A percentile compares a stretch with the other conserved stretches of the same genome.
Conservation (phyloP, 2,888 invertebrate species). For the Limnephilus auricula region DNA sequence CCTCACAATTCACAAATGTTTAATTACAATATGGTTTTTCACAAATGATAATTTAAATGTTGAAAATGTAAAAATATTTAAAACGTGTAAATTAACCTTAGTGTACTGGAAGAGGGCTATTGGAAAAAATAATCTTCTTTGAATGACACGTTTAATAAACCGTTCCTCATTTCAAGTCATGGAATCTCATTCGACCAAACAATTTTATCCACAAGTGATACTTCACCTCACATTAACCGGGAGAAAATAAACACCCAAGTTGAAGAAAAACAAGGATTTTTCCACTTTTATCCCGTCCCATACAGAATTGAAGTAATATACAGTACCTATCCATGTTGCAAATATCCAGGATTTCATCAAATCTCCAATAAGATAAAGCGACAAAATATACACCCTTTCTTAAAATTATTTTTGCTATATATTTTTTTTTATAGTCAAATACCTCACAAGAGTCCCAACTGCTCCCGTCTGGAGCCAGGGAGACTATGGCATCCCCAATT, state of each 20-base stretch:
- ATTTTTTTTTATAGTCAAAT: too few relatives aligned
- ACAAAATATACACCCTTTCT: too few relatives aligned
- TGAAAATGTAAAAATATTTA: too few relatives aligned
- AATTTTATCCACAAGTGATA: not conserved
- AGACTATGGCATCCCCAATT: too few relatives aligned
- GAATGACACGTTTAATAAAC: not conserved
- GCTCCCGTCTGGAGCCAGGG: too few relatives aligned
- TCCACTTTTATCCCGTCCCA: not conserved
- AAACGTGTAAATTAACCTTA: too few relatives aligned
- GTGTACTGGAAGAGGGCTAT: too few relatives aligned
- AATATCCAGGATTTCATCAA: not conserved
- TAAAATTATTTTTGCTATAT: too few relatives aligned
- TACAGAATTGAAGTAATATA: not conserved
- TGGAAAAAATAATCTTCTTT: not conserved
- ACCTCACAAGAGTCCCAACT: too few relatives aligned
- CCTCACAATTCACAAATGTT: not conserved
- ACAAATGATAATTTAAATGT: too few relatives aligned
- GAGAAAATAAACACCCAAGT: not conserved
- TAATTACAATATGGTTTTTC: not conserved
- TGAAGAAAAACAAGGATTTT: not conserved
- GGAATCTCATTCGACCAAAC: not conserved
- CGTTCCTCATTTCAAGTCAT: not conserved
- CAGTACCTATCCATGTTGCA: not conserved
- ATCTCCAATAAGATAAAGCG: not conserved
- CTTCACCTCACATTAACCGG: not conserved